phyloP scores from a whole-genome alignment of 2,888 invertebrate species.

The Hylaea fasciaria region DNA sequence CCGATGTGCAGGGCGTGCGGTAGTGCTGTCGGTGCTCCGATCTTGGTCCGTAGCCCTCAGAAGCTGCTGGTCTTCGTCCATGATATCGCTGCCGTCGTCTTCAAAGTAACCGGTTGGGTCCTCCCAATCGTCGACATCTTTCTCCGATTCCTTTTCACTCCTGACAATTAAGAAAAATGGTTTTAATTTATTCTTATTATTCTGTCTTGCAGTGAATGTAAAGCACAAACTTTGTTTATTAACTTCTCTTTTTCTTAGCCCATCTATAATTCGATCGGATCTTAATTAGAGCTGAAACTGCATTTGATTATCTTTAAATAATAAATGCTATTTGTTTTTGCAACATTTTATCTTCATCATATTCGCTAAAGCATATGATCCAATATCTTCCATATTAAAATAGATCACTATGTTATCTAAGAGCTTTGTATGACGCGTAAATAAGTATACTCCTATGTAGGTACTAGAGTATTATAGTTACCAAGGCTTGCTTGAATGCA shows the following conservation, averaged over 20 bases:
- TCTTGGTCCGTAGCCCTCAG: constrained; percentile 47
- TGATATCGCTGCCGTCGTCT: constrained; percentile 67
- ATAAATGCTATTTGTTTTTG: no score
- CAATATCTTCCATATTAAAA: neutral
- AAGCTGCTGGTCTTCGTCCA: constrained; percentile 67
- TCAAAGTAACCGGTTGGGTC: constrained; percentile 67
- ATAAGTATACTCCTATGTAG: neutral
- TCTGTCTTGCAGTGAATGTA: neutral
- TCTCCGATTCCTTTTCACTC: constrained; percentile 61
- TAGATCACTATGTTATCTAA: constrained; percentile 1
- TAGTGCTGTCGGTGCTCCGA: constrained; percentile 51
- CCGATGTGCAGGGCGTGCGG: constrained; percentile 67
- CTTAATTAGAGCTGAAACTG: no score
- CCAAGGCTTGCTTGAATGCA: neutral
- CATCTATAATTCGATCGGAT: no score
- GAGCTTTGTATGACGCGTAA: neutral
- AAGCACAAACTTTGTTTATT: no score
- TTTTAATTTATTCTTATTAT: neutral
- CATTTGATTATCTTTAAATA: no score
- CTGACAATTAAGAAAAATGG: constrained; percentile 48
- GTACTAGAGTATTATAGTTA: neutral
- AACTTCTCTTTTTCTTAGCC: no score
- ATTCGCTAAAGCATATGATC: neutral
- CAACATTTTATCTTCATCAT: neutral
- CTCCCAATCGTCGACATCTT: constrained; percentile 62